These are phyloP conservation scores for Austrolebias charrua DNA, from an alignment of 2,797 vertebrate genomes.

Conservation along the genomic window DNA sequence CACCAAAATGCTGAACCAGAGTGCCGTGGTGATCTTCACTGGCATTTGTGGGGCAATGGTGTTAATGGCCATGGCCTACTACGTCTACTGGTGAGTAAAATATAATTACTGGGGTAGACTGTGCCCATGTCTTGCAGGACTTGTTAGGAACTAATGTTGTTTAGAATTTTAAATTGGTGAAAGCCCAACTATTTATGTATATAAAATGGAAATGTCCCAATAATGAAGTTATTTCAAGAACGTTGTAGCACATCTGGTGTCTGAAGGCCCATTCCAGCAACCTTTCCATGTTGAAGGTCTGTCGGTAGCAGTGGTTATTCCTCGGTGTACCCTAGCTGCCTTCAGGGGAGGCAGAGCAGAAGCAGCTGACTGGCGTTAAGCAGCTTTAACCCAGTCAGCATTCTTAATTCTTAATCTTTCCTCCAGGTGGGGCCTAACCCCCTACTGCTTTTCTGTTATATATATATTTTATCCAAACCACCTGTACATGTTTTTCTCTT, in stretches of 20 bases:
- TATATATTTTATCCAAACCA: constrained; percentile 8
- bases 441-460: neutral
- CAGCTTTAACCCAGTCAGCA: constrained; percentile 64
- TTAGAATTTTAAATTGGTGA: neutral
- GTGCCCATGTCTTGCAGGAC: neutral
- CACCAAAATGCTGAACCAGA: constrained; percentile 84
- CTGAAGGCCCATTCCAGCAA: neutral
- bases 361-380: constrained; percentile 63
- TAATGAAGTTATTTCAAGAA: neutral
- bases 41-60: constrained; percentile 87
- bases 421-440: constrained; percentile 24
- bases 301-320: constrained; percentile 9
- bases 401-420: constrained; percentile 68
- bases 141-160: neutral
- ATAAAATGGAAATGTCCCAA: constrained; percentile 1
- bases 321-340: constrained; percentile 17
- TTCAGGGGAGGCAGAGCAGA: constrained; percentile 47
- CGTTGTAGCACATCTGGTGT: no score
- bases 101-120: neutral
- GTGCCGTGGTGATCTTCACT: constrained; percentile 87
- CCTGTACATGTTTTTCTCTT: neutral
- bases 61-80: constrained; percentile 89
- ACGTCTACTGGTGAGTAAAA: constrained; percentile 91
- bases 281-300: neutral
- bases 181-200: no score